These are phyloP conservation scores for Lineus longissimus DNA, from an alignment of 1,140 invertebrate species.

Conservation along the genomic window DNA sequence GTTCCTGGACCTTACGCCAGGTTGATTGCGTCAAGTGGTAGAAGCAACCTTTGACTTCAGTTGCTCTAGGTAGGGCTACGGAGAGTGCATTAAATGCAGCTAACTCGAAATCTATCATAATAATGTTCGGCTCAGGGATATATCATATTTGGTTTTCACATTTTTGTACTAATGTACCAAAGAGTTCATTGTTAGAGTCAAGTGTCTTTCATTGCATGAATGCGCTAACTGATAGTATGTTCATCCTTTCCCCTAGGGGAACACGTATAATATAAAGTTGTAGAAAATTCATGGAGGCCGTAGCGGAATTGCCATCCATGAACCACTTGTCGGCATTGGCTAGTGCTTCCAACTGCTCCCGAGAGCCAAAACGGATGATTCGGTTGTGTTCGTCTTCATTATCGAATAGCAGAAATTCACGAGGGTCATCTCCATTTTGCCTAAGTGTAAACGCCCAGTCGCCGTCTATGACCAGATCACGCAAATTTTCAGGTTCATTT, in stretches of 20 bases:
- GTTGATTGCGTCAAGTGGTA: constrained; percentile 24
- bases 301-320: constrained; percentile 16
- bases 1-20: constrained; percentile 19
- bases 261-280: constrained; percentile 18
- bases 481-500: too few species aligned
- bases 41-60: constrained; percentile 17
- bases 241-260: constrained; percentile 13
- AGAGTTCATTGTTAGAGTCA: not conserved
- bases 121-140: not conserved
- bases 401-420: too few species aligned
- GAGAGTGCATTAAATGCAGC: not conserved
- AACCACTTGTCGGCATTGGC: constrained; percentile 10
- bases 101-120: not conserved
- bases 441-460: too few species aligned
- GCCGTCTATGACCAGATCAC: too few species aligned
- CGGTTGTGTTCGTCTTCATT: too few species aligned
- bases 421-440: too few species aligned
- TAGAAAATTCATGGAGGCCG: constrained; percentile 16
- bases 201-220: constrained; percentile 12
- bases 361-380: not conserved
- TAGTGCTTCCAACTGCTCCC: not conserved
- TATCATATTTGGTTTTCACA: not conserved
- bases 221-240: constrained; percentile 14
- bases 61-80: not conserved
- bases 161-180: not conserved